Percentiles rank a stretch among this genome's conserved stretches.
phyloP scores from a whole-genome alignment of 2,888 invertebrate genomes.

The Ochropleura leucogaster region DNA sequence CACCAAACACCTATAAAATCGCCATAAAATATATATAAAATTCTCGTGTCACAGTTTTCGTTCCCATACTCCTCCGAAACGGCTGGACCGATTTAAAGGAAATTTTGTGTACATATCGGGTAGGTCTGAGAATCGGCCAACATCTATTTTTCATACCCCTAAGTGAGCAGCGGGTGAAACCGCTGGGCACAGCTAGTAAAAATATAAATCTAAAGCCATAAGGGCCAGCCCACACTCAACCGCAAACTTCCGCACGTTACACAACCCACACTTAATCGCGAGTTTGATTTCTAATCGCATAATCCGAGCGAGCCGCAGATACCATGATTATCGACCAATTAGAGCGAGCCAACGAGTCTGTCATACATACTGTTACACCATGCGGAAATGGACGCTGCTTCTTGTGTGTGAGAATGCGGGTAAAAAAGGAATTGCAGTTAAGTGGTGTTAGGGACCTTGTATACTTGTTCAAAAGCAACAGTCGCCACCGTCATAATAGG shows the following conservation, averaged over 20 bases:
- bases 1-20: neutral
- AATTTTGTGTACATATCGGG: no score
- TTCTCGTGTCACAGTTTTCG: no score
- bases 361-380: constrained; percentile 68
- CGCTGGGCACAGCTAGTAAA: neutral
- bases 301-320: constrained; percentile 39
- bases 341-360: constrained; percentile 62
- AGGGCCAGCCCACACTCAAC: constrained; percentile 38
- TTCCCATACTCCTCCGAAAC: no score
- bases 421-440: constrained; percentile 36
- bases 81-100: no score
- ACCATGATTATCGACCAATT: constrained; percentile 58
- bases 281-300: constrained; percentile 61
- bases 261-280: constrained; percentile 46
- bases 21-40: no score
- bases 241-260: constrained; percentile 41
- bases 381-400: constrained; percentile 64
- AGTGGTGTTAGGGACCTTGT: constrained; percentile 21
- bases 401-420: constrained; percentile 48
- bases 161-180: no score
- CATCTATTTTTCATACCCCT: no score
- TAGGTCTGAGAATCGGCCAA: no score
- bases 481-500: no score
- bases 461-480: constrained; percentile 2
- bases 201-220: constrained; percentile 8